Conservation (phyloP, 2,888 invertebrate species). For the Mimachlamys varia region DNA sequence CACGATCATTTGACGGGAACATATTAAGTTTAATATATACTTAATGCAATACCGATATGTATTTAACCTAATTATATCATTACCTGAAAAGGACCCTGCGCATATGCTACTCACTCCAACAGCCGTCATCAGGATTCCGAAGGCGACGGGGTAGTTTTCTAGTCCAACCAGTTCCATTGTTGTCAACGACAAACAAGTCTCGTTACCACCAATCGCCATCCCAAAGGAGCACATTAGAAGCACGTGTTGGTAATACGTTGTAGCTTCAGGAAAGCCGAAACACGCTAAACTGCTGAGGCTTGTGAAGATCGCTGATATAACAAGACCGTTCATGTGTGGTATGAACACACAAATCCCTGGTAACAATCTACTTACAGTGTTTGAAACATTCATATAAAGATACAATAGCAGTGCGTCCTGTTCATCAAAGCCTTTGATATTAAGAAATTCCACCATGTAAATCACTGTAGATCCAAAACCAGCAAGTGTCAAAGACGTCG, state of each 20-base stretch:
- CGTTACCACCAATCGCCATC: neutral
- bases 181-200: neutral
- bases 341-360: neutral
- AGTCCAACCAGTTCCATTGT: neutral
- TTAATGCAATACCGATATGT: too few species aligned
- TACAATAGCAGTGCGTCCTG: neutral
- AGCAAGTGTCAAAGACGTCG: neutral
- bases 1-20: too few species aligned
- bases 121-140: neutral
- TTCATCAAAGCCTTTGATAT: neutral
- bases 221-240: neutral
- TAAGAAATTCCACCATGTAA: neutral
- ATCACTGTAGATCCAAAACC: neutral
- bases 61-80: neutral
- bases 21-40: too few species aligned
- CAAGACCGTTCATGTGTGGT: neutral
- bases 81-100: neutral
- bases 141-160: neutral
- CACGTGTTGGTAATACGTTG: neutral
- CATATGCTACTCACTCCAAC: conserved; percentile 1
- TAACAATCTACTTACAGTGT: neutral
- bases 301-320: neutral
- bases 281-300: neutral
- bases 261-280: neutral
- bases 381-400: neutral